phyloP scores from a whole-genome alignment of 2,888 invertebrate genomes.

The Cyclophora albipunctata region DNA sequence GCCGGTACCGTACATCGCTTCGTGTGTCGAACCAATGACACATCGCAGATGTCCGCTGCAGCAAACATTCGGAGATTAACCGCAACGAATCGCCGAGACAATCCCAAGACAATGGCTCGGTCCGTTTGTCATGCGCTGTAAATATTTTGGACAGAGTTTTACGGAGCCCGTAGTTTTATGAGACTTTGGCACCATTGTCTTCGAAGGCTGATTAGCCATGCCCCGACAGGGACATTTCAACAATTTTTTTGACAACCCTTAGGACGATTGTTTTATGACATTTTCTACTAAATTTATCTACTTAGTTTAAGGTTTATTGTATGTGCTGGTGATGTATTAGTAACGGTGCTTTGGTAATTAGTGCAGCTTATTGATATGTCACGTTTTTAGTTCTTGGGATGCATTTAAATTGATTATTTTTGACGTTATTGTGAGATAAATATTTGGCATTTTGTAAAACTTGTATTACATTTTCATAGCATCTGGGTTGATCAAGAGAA shows the following conservation, averaged over 20 bases:
- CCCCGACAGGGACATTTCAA: constrained; percentile 34
- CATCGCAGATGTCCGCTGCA: constrained; percentile 47
- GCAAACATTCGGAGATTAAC: constrained; percentile 43
- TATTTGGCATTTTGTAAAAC: no score
- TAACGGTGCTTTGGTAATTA: constrained; percentile 15
- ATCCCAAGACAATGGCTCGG: constrained; percentile 56
- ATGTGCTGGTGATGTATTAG: constrained; percentile 23
- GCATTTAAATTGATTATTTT: no score
- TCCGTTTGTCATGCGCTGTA: constrained; percentile 69
- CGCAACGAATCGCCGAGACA: constrained; percentile 62
- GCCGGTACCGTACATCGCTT: constrained; percentile 15
- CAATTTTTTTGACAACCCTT: constrained; percentile 23
- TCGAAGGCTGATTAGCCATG: constrained; percentile 57
- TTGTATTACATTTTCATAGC: no score
- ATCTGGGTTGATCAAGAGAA: no score
- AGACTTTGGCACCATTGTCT: constrained; percentile 65
- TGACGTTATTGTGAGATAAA: no score
- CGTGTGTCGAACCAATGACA: constrained; percentile 35
- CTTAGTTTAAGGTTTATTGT: constrained; percentile 11
- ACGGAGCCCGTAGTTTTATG: constrained; percentile 65
- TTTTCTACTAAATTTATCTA: constrained; percentile 17
- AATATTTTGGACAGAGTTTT: constrained; percentile 70
- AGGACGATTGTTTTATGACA: constrained; percentile 24
- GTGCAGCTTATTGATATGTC: constrained; percentile 11
- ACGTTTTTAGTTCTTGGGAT: no score